Base-by-base conservation (phyloP, 2,888 invertebrate species). In the Drosophila fulvimacula region DNA sequence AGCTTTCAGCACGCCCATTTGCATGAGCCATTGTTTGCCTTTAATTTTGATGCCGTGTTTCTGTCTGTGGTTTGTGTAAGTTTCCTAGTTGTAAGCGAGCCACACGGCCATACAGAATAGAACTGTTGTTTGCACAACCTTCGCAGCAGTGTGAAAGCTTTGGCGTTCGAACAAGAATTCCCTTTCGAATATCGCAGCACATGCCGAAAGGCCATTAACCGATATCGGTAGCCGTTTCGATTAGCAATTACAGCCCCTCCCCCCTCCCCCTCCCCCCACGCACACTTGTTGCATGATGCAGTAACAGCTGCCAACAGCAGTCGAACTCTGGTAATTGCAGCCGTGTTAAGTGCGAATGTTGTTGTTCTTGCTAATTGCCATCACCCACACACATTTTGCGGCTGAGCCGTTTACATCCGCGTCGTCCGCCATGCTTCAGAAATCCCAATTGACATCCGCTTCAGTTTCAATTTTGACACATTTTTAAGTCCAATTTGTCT, bases 401-500 rank as follows among this genome's bases (percentile, higher is more conserved):
- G 51, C 30, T 53, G 52, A 62, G 30, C 51, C 52, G 58, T 19
- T 72, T 63, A 82, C 70, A 82, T 82, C 82, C 88, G 88, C 73
- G 76, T 82, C 73, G 64, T 52, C 49, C 68, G 64, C 55, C 56
- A 17, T 60, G 72, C 63, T 76, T 73, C 61, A 58, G 27, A 66
- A 78, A 53, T 48, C 52, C 60, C 82, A 81, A 84, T 84, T 82
- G 88, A 69, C 82, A 87, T 82, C 85, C 82, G 82, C 88, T 82
- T 82, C 88, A 87, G 73, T 87, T 82, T 82, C 82, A 82, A 52
- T 82, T 82, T 87, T 82, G 82, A 82, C 87, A 82, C 87, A 87
- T 82, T 87, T 86, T 49, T 27, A 62, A 69, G 62, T 60, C 56
- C 59, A 64, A 73, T 69, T 68, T 77, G 65, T 77, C 68, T 57